Evolutionary conservation across 2,113 vertebrate species (phyloP).

Genomic region (Pantherophis guttatus): DNA sequence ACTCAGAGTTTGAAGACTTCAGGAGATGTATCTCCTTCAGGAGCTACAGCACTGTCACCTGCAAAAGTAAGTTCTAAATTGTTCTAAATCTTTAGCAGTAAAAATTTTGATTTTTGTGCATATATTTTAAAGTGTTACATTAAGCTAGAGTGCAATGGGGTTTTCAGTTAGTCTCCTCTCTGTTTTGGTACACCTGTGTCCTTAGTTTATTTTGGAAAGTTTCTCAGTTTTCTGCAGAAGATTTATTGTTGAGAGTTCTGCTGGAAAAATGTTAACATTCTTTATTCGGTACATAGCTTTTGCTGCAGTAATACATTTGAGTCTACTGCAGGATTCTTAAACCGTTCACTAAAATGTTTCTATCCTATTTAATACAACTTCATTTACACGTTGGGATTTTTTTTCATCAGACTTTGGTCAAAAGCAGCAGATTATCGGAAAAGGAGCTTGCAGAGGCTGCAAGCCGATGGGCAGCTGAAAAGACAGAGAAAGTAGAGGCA

Average conservation of each 20-base stretch:
- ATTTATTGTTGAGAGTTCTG: background rate
- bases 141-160: background rate
- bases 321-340: background rate
- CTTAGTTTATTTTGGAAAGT: background rate
- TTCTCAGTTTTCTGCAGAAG: background rate
- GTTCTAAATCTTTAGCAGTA: background rate
- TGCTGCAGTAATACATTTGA: background rate
- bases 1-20: conserved; percentile 73
- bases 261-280: background rate
- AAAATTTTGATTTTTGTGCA: background rate
- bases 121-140: background rate
- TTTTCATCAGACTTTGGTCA: conserved; percentile 67
- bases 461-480: conserved; percentile 74
- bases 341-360: background rate
- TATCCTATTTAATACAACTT: background rate
- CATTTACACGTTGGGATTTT: background rate
- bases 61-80: conserved; percentile 73
- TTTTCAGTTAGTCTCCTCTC: background rate
- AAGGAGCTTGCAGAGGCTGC: conserved; percentile 73
- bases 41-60: conserved; percentile 62
- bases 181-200: background rate
- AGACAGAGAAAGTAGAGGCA: conserved; percentile 66
- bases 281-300: background rate
- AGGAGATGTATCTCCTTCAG: conserved; percentile 76
- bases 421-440: conserved; percentile 68